A percentile compares a stretch with the other conserved stretches of the same genome.
Conservation (phyloP, 2,113 vertebrate genomes). For the Myrmophylax atrothorax region DNA sequence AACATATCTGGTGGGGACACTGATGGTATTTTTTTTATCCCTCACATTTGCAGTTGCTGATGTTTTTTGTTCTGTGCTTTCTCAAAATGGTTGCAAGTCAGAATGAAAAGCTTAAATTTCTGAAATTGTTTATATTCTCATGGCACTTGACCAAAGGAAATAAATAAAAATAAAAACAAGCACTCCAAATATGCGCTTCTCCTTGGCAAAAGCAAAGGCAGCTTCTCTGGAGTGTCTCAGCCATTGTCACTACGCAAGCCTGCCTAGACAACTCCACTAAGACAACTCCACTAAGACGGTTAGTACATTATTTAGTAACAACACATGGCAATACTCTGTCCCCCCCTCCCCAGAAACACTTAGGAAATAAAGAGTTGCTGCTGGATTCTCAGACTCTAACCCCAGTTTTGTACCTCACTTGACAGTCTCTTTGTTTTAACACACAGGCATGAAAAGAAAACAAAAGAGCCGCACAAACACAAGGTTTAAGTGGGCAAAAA, state of each 20-base stretch:
- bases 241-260: background rate
- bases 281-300: background rate
- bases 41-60: background rate
- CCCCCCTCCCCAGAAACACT: background rate
- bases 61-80: background rate
- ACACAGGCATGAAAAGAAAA: accelerated
- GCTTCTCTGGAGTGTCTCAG: background rate
- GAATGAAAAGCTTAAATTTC: background rate
- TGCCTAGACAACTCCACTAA: background rate
- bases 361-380: background rate
- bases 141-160: constrained; percentile 8
- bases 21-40: background rate
- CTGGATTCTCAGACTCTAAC: background rate
- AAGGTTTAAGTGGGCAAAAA: background rate
- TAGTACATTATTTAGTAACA: background rate
- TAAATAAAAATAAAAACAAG: constrained; percentile 24
- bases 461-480: background rate
- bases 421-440: background rate
- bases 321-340: background rate
- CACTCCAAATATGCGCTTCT: background rate
- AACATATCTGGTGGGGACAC: background rate
- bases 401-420: background rate
- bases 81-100: background rate
- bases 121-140: background rate
- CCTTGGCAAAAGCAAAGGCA: background rate